phyloP scores from a whole-genome alignment of 2,888 invertebrate genomes.

The Sturmia bella region DNA sequence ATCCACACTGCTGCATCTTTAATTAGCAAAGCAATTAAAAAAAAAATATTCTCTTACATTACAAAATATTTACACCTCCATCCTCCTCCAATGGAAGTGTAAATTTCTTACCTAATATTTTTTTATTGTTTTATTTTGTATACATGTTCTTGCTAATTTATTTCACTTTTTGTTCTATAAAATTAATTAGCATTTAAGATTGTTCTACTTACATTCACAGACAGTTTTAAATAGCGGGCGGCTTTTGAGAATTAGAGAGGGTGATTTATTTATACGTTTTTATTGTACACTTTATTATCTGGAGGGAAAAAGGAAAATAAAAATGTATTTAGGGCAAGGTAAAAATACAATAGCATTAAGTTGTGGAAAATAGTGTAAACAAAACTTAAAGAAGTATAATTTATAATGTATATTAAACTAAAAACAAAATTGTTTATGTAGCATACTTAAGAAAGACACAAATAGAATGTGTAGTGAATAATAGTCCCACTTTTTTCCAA shows the following conservation, averaged over 20 bases:
- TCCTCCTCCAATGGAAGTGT: background rate
- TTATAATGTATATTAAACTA: too few relatives aligned
- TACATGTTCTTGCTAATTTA: too few relatives aligned
- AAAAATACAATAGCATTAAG: conserved; percentile 13
- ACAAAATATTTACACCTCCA: background rate
- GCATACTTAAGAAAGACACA: too few relatives aligned
- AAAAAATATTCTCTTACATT: too few relatives aligned
- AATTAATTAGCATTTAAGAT: conserved; percentile 55
- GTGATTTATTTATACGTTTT: background rate
- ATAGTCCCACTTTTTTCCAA: too few relatives aligned
- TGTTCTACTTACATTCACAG: conserved; percentile 45
- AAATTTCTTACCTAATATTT: conserved; percentile 26
- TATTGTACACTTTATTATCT: conserved; percentile 10
- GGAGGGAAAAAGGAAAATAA: conserved; percentile 25
- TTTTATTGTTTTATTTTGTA: background rate
- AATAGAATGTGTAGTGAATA: too few relatives aligned
- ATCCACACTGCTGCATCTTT: too few relatives aligned
- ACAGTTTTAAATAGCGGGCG: conserved; percentile 33
- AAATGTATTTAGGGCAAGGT: conserved; percentile 20
- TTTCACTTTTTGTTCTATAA: background rate
- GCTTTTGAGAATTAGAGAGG: conserved; percentile 50
- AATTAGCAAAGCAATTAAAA: too few relatives aligned
- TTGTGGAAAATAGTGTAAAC: too few relatives aligned
- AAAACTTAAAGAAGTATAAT: too few relatives aligned
- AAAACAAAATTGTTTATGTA: too few relatives aligned